Base-by-base conservation (phyloP, 2,888 invertebrate genomes). In the Seira sanloemensis region DNA sequence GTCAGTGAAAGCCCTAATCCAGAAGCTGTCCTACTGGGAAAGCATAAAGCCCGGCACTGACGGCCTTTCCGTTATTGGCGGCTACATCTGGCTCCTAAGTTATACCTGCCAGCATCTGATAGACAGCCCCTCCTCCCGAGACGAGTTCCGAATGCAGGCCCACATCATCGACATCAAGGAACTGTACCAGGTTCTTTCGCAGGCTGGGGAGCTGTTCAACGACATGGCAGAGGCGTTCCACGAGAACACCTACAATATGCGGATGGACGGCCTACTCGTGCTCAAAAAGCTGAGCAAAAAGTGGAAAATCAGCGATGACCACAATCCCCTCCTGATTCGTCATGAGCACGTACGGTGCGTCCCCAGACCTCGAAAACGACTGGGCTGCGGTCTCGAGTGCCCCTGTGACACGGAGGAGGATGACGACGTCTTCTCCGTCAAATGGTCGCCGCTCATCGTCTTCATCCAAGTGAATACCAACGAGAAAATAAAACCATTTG, bases 71-170 rank as follows among this genome's bases (percentile, higher is more conserved):
- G 69, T 86, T 0, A 54, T 87, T 4, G 86, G 86, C 9, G 67
- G 87, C 7, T 79, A 85, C 72, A 68, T 74, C 12, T 87, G 87
- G 87, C 67, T 87, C 1, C 65, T 87, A 1, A 79, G 74, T n/a
- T 87, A 72, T 23, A 46, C 79, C 0, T 54, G 77, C 9, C 87
- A 86, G 19, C 79, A 82, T 78, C 58, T 87, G 9, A 46, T 84
- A 0, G 86, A 86, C 54, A 65, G 72, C 19, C 77, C 77, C 12
- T 21, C 62, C n/a, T 25, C 46, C 7, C 75, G 67, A 23, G 65
- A 72, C 0, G 27, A 27, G 0, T 80, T 37, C n/a, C 23, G 37
- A n/a, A 76, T 77, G 76, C 71, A 73, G 26, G 25, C 66, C 19
- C 71, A 75, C 54, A 21, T 83, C 0, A 23, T 18, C 2, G 66